Conservation (phyloP, 1,140 invertebrate species). For the Caenorhabditis latens region DNA sequence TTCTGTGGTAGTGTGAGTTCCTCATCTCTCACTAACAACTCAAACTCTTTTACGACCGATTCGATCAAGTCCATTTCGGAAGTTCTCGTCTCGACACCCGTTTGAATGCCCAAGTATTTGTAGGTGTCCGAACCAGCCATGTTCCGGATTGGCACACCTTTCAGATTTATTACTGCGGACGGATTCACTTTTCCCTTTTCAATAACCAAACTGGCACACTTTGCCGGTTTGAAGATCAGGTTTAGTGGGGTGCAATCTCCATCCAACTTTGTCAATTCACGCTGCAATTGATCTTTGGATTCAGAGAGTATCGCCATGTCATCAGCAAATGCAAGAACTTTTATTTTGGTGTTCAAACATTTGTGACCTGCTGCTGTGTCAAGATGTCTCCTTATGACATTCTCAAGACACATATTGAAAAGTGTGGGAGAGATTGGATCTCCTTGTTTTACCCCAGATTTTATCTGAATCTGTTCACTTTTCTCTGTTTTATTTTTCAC, state of each 20-base stretch:
- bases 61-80: not conserved
- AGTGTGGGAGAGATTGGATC: conserved; percentile 1
- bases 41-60: not conserved
- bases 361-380: not conserved
- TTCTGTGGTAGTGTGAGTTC: not conserved
- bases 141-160: not conserved
- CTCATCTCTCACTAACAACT: not conserved
- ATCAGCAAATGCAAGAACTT: not conserved
- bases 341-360: not conserved
- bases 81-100: not conserved
- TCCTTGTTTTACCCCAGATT: conserved; percentile 7
- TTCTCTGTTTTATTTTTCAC: not conserved
- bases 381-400: not conserved
- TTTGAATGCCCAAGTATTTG: not conserved
- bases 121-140: not conserved
- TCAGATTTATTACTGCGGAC: not conserved
- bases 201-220: not conserved
- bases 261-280: not conserved
- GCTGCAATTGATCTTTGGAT: not conserved
- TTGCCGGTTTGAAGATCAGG: conserved; percentile 4
- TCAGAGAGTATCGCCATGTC: not conserved
- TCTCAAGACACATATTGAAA: too few species aligned
- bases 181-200: not conserved
- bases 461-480: not conserved
- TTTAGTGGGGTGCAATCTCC: not conserved